Conservation (phyloP, 1,140 invertebrate species). For the Atopsyche davidsoni region DNA sequence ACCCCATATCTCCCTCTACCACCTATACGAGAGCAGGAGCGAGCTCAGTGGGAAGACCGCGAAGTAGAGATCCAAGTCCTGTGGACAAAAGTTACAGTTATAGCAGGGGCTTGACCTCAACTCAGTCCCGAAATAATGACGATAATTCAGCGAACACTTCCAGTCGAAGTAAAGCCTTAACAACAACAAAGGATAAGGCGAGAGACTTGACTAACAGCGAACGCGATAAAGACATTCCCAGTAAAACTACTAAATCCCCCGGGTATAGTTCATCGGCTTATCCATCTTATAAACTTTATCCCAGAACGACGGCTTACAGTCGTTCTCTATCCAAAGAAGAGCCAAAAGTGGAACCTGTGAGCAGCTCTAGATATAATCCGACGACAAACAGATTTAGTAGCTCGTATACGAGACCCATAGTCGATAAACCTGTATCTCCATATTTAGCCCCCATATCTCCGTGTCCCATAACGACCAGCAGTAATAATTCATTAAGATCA, state of each 20-base stretch:
- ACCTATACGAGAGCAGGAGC: constrained; percentile 16
- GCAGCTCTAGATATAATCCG: constrained; percentile 26
- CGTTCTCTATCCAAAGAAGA: constrained; percentile 38
- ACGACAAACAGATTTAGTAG: constrained; percentile 18
- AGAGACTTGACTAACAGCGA: constrained; percentile 6
- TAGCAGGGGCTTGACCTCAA: constrained; percentile 11
- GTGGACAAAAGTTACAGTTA: constrained; percentile 32
- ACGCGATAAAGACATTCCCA: constrained; percentile 47
- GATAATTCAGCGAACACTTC: constrained; percentile 7
- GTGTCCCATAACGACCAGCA: too few relatives aligned
- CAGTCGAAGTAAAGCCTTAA: constrained; percentile 6
- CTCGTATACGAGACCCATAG: constrained; percentile 15
- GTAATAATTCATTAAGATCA: neutral
- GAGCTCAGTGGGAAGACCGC: constrained; percentile 33
- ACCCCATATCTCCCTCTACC: constrained; percentile 2
- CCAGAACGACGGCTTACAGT: constrained; percentile 39
- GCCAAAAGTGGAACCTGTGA: constrained; percentile 35
- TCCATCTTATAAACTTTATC: constrained; percentile 45
- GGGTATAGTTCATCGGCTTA: constrained; percentile 37
- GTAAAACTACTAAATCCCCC: constrained; percentile 45
- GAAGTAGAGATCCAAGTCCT: constrained; percentile 39
- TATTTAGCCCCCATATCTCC: constrained; percentile 3
- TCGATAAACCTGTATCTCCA: constrained; percentile 13
- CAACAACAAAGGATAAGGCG: constrained; percentile 17
- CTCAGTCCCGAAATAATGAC: constrained; percentile 8